Evolutionary conservation across 1,140 invertebrate species (phyloP).

Genomic region (Drosophila saltans): DNA sequence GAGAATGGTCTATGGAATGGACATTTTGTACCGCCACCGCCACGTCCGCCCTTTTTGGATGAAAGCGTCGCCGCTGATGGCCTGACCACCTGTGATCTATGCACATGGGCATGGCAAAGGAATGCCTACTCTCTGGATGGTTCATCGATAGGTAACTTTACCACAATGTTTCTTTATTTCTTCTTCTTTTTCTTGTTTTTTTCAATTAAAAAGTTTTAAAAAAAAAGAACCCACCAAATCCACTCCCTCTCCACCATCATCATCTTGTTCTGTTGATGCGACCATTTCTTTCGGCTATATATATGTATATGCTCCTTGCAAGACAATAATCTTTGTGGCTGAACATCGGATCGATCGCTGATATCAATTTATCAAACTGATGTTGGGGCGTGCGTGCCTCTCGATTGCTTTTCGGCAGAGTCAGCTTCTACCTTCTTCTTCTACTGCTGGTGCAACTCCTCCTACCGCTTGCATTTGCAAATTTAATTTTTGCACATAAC

Average conservation of each 20-base stretch:
- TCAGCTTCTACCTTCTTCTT: constrained; percentile 6
- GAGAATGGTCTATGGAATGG: constrained; percentile 87
- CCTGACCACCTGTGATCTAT: constrained; percentile 89
- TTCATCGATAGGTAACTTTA: constrained; percentile 76
- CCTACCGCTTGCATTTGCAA: constrained; percentile 60
- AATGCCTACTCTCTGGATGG: constrained; percentile 82
- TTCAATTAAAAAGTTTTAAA: constrained; percentile 68
- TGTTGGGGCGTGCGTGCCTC: constrained; percentile 76
- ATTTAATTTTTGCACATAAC: constrained; percentile 77
- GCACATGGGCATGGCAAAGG: constrained; percentile 86
- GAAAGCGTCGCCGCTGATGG: constrained; percentile 87
- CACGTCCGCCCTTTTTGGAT: constrained; percentile 87
- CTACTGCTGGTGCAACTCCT: neutral
- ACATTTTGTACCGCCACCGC: constrained; percentile 88
- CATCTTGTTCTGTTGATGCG: neutral
- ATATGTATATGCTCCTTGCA: constrained; percentile 8
- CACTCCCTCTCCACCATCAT: neutral
- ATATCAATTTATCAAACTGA: constrained; percentile 82
- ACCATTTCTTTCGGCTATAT: too few species aligned
- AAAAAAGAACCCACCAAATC: neutral
- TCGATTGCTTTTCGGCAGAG: constrained; percentile 76
- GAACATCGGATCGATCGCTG: constrained; percentile 67
- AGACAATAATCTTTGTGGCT: constrained; percentile 67
- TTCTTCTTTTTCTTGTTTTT: constrained; percentile 41
- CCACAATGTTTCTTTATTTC: neutral